Conservation (phyloP, 1,140 invertebrate species). For the Leguminivora glycinivorella region DNA sequence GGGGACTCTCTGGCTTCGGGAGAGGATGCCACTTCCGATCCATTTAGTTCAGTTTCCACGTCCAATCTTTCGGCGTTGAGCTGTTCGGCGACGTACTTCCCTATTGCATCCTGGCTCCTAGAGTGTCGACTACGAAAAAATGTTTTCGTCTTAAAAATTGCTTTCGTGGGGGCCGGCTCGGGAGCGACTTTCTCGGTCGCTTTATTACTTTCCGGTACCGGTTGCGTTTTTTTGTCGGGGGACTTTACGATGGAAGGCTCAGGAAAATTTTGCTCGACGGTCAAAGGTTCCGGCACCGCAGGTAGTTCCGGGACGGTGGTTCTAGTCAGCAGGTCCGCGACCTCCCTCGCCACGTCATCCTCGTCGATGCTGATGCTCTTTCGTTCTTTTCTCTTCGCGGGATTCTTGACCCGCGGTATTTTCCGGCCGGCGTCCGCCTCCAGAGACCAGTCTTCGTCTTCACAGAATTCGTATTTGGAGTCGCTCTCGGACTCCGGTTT, state of each 20-base stretch:
- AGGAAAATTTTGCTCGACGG: slow-evolving; percentile 77
- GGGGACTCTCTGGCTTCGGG: slow-evolving; percentile 62
- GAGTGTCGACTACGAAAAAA: slow-evolving; percentile 79
- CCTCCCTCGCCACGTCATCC: slow-evolving; percentile 77
- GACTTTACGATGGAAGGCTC: slow-evolving; percentile 70
- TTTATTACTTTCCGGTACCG: slow-evolving; percentile 55
- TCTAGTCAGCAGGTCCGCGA: slow-evolving; percentile 79
- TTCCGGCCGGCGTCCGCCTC: slow-evolving; percentile 75
- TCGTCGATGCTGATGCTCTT: slow-evolving; percentile 68
- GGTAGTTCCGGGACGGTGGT: slow-evolving; percentile 79
- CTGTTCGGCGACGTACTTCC: slow-evolving; percentile 76
- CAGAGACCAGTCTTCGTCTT: slow-evolving; percentile 77
- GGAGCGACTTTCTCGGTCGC: slow-evolving; percentile 42
- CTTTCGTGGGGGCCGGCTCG: slow-evolving; percentile 66
- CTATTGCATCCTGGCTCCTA: slow-evolving; percentile 78
- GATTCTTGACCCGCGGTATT: slow-evolving; percentile 75
- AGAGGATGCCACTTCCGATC: slow-evolving; percentile 54
- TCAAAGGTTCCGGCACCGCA: slow-evolving; percentile 61
- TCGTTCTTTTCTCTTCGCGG: slow-evolving; percentile 62
- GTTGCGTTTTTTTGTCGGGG: slow-evolving; percentile 69
- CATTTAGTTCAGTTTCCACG: slow-evolving; percentile 63
- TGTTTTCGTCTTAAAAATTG: slow-evolving; percentile 77
- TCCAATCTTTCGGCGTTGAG: slow-evolving; percentile 69
- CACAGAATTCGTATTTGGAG: slow-evolving; percentile 80
- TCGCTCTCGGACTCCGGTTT: slow-evolving; percentile 65